Base-by-base conservation (phyloP, 2,888 invertebrate genomes). In the Halictus ligatus region DNA sequence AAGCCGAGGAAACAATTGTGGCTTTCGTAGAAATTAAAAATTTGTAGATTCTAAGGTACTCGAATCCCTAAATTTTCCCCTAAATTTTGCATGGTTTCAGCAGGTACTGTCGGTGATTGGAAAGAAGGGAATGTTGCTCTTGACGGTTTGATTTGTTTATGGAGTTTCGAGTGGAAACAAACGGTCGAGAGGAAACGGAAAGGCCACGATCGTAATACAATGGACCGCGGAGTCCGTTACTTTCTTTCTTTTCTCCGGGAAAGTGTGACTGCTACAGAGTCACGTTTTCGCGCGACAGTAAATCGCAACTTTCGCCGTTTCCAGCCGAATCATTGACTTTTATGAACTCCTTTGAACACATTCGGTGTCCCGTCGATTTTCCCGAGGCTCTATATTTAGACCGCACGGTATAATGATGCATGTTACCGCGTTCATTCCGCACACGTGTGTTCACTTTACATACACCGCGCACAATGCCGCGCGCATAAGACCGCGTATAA, bases 251-350 rank as follows among this genome's bases (percentile, higher is more conserved):
- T 64, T 29, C 29, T 18, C 18, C 8, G 6, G 64, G 29, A 35
- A 29, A 35, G 29, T 29, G 25, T 64, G 64, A 29, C 64, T 64
- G 64, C 29, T 29, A 29, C 64, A 18, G 18, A 25, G 64, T 64
- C 64, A 64, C 64, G 64, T 64, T 64, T 18, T 18, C 64, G 2
- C 64, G 29, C 64, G 64, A 64, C 35, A 18, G 64, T 64, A 64
- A 64, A 64, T 64, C 64, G 64, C 64, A 64, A 64, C 64, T 64
- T 58, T 58, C n/a, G 8, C n/a, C 58, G 58, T 58, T 58, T 35
- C 18, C 64, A 64, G 18, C 64, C 64, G 3, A 64, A 64, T 64
- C 64, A 64, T 64, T 64, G 64, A 64, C 64, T 64, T 64, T 64
- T 64, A 64, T 64, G 64, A 64, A 64, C 64, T 64, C 29, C 64